Base-by-base conservation (phyloP, 1,140 invertebrate genomes). In the Drosophila trapezifrons region DNA sequence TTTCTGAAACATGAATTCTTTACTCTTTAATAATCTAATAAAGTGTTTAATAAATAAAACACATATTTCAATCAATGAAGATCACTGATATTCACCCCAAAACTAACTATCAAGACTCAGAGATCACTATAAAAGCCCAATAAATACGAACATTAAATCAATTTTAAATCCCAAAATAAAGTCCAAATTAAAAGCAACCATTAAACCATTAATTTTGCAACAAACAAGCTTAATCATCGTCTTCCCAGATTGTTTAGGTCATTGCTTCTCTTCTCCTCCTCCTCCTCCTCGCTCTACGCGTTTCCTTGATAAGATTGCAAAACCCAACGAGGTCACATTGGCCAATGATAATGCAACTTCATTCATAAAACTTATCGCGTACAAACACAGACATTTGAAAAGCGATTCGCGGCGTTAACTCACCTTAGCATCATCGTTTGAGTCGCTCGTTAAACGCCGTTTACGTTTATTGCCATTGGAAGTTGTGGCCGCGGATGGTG, bases 291-390 rank as follows among this genome's bases (percentile, higher is more conserved):
- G 32, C 22, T 59, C 47, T 57, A 29, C 43, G 46, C 70, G 35
- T 69, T 80, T 76, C 49, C 73, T 62, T 78, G 79, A 82, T 82
- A 82, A 82, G 79, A 82, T 82, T 81, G 55, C 71, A 20, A 40
- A 70, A 51, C 58, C 47, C 45, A 78, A 43, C 54, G 60, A 58
- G 62, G 56, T 73, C 62, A 78, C 56, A 46, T 27, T 32, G 29
- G 22, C 32, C 18, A 37, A 37, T 56, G 38, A 81, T 49, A 77
- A 43, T 60, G 58, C 72, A 49, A 45, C 60, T 76, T 66, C 72
- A 76, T 76, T 76, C 72, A 76, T 76, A 75, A 75, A 75, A 65
- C 71, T 65, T 45, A 75, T 65, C 42, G 47, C 20, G 2, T 17
- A 12, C 27, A 63, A 27, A 63, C 3, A 64, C 51, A 54, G 27